These are phyloP conservation scores for Gobio occitaniae DNA, from an alignment of 2,797 vertebrate genomes.

Conservation along the genomic window DNA sequence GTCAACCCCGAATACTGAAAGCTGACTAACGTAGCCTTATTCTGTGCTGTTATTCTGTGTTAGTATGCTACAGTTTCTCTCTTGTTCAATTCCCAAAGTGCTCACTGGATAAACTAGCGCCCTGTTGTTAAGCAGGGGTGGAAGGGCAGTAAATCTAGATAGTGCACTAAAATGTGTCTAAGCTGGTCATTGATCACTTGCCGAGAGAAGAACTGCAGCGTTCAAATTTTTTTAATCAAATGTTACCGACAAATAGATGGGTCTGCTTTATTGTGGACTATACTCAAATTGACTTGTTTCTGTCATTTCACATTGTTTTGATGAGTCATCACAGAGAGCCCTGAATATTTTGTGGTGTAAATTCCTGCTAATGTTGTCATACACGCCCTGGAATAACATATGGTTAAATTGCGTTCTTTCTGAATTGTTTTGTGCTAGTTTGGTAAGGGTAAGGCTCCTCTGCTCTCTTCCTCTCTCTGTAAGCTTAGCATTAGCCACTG, in stretches of 20 bases:
- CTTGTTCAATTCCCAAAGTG: slow-evolving; percentile 1
- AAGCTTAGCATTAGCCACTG: slow-evolving; percentile 78
- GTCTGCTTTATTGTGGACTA: neutral
- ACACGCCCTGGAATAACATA: neutral
- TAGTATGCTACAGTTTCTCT: neutral
- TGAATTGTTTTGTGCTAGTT: neutral
- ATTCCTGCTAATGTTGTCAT: neutral
- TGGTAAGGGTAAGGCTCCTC: slow-evolving; percentile 15
- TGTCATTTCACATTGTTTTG: neutral
- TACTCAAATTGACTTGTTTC: neutral
- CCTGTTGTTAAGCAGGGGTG: slow-evolving; percentile 1
- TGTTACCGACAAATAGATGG: neutral
- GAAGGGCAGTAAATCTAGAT: slow-evolving; percentile 19
- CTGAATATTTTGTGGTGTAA: neutral
- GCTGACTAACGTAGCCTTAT: neutral
- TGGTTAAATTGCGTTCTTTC: neutral
- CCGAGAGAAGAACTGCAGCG: neutral
- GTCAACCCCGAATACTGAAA: neutral
- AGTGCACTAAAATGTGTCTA: slow-evolving; percentile 12
- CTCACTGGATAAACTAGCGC: slow-evolving; percentile 23
- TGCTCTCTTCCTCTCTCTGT: slow-evolving; percentile 59
- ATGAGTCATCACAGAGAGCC: neutral
- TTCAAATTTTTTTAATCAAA: neutral
- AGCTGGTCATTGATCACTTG: neutral
- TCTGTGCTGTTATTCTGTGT: neutral